Conservation (phyloP, 2,113 vertebrate genomes). For the Hyaena hyaena region DNA sequence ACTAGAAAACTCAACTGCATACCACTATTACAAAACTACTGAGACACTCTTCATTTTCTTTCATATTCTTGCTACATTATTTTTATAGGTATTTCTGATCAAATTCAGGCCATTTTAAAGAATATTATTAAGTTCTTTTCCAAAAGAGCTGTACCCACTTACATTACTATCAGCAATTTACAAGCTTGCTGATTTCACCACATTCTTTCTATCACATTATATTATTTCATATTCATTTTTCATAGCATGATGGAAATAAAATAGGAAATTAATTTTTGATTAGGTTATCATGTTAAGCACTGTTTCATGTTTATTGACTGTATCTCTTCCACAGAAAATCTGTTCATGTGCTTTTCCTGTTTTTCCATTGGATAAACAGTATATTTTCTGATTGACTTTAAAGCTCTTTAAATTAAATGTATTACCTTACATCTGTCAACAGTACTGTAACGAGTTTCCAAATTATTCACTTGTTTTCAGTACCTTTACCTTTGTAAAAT, state of each 20-base stretch:
- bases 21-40: not conserved
- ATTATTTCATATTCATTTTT: not conserved
- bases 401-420: not conserved
- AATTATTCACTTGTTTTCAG: not conserved
- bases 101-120: not conserved
- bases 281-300: not conserved
- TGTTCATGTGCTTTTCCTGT: not conserved
- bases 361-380: not conserved
- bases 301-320: not conserved
- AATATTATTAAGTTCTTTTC: not conserved
- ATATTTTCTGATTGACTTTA: not conserved
- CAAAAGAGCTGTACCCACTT: not conserved
- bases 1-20: not conserved
- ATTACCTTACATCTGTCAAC: not conserved
- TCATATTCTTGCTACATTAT: not conserved
- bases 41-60: not conserved
- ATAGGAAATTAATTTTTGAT: not conserved
- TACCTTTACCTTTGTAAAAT: not conserved
- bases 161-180: not conserved
- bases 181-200: not conserved
- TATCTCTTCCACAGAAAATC: not conserved
- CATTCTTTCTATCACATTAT: not conserved
- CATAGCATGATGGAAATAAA: not conserved
- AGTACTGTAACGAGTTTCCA: not conserved
- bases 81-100: not conserved